Evolutionary conservation across 2,797 vertebrate species (phyloP), one percentile per base, ranked within the genome.

Genomic region (Artibeus lituratus): DNA sequence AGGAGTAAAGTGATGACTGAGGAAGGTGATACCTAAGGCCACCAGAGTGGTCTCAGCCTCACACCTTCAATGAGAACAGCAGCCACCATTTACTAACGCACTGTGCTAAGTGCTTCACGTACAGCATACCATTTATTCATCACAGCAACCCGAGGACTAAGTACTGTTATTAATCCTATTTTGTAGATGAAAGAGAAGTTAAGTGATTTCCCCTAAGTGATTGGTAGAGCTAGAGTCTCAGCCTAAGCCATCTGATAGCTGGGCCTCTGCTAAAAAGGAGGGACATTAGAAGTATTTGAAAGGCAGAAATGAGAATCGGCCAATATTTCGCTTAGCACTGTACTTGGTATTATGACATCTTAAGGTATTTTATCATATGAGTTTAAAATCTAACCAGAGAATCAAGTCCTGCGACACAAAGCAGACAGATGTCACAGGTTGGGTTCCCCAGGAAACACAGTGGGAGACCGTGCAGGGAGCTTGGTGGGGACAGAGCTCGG

Each of bases 331-430:
- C 65, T 70, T 85, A 37, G 44, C 26, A 37, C 14, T 76, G 37
- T 49, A 12, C 44, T 95, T 32, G 11, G 22, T 37, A 70, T 49
- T 53, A 15, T 69, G 26, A 24, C 69, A 65, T 35, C 59, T 90
- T 83, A 92, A 94, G 77, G 47, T 80, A 55, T 86, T 59, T 88
- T 76, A 82, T 81, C 74, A 1, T 9, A 81, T 39, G 42, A 88
- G 8, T 86, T 96, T 82, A 97, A 96, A 76, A 92, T 65, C 26
- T 65, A 47, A 59, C 47, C 69, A 94, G 84, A 76, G 51, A 91
- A 91, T 88, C 49, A 87, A 90, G 47, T 72, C 19, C 47, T 93
- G 47, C 1, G 15, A 35, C 65, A 12, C 24, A 22, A 78, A 59
- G 19, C 39, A 96, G 57, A 78, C 44, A 76, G 78, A n/a, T 55